Percentiles rank a stretch among this genome's conserved stretches.
phyloP scores from a whole-genome alignment of 2,113 vertebrate species.

The Heloderma charlesbogerti region DNA sequence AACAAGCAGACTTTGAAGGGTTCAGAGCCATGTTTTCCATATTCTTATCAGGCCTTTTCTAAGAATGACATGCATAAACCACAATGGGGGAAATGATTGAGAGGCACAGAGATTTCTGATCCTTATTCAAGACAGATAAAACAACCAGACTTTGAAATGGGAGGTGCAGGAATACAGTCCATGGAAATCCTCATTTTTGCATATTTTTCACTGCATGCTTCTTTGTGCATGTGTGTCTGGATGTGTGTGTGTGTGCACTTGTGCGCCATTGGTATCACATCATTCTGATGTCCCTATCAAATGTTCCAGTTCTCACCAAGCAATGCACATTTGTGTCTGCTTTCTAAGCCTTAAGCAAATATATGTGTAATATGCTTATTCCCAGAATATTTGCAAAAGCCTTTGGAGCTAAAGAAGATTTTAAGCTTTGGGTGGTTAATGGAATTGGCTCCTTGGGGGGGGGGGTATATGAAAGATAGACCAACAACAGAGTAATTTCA shows the following conservation, averaged over 20 bases:
- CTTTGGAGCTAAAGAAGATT: conserved; percentile 53
- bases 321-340: conserved; percentile 66
- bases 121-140: conserved; percentile 39
- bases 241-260: no score
- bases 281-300: conserved; percentile 70
- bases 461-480: no score
- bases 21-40: not conserved
- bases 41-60: conserved; percentile 6
- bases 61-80: conserved; percentile 6
- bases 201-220: conserved; percentile 37
- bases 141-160: conserved; percentile 38
- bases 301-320: conserved; percentile 61
- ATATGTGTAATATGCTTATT: conserved; percentile 56
- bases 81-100: conserved; percentile 23
- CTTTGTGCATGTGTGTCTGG: not conserved
- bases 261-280: conserved; percentile 40
- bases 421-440: conserved; percentile 16
- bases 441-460: not conserved
- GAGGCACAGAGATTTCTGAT: not conserved
- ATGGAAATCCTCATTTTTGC: conserved; percentile 46
- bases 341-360: conserved; percentile 69
- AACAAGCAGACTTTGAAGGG: not conserved
- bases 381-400: conserved; percentile 66
- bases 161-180: conserved; percentile 40
- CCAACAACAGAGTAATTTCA: no score